These are phyloP conservation scores for Vannuccia rotundouncinata DNA, from an alignment of 2,888 invertebrate species.

Conservation along the genomic window DNA sequence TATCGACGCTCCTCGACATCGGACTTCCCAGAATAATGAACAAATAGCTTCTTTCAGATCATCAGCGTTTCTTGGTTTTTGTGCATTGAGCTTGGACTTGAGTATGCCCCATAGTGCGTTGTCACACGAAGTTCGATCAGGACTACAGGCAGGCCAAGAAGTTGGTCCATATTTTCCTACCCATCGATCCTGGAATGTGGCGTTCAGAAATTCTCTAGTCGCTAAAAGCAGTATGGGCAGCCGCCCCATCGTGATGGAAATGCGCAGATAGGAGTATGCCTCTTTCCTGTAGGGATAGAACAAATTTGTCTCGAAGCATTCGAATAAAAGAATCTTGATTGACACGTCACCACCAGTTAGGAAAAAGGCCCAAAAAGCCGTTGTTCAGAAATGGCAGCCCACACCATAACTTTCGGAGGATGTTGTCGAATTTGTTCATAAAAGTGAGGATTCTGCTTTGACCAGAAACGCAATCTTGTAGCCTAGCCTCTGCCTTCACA, in stretches of 20 bases:
- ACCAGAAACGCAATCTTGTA: background rate
- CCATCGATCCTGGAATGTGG: constrained; percentile 18
- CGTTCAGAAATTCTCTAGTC: constrained; percentile 22
- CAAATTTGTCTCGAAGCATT: background rate
- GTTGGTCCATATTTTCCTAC: constrained; percentile 26
- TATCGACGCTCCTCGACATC: too few relatives aligned
- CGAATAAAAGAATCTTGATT: background rate
- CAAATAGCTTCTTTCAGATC: constrained; percentile 17
- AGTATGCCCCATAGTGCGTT: constrained; percentile 16
- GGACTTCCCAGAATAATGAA: too few relatives aligned
- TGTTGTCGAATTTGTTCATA: background rate
- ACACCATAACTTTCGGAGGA: constrained; percentile 1
- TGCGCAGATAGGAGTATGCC: background rate
- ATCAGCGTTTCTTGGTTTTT: constrained; percentile 20
- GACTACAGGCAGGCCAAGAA: constrained; percentile 10
- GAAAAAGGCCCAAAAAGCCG: background rate
- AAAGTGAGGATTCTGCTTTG: constrained; percentile 4
- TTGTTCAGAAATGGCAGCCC: constrained; percentile 2
- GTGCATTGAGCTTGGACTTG: constrained; percentile 20
- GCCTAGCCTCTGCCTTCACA: background rate
- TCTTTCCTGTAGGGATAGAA: background rate
- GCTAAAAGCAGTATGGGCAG: constrained; percentile 23
- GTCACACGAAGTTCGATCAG: constrained; percentile 18
- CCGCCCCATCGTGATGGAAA: constrained; percentile 16
- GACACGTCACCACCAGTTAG: background rate